Percentiles rank a stretch among this genome's conserved stretches.
These are phyloP conservation scores for Coptotermes formosanus DNA, from an alignment of 1,140 invertebrate species.

Conservation along the genomic window DNA sequence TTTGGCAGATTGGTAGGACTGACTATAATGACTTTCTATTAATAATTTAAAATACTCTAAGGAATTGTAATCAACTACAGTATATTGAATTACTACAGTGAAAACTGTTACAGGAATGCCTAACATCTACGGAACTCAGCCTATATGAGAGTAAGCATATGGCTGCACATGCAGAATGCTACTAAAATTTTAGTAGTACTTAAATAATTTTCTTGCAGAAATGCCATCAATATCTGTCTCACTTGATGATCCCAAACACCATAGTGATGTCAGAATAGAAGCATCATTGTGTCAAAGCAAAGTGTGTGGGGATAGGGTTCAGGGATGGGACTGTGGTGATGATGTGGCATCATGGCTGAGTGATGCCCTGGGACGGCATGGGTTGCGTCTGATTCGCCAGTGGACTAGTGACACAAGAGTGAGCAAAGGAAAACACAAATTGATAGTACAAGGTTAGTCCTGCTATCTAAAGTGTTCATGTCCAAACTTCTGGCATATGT, in stretches of 20 bases:
- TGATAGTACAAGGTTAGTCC: constrained; percentile 34
- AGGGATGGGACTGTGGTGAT: constrained; percentile 80
- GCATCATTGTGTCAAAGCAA: constrained; percentile 65
- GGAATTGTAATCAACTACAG: no score
- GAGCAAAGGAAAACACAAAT: constrained; percentile 39
- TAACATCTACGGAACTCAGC: no score
- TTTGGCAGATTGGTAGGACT: no score
- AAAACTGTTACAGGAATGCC: no score
- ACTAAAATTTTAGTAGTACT: no score
- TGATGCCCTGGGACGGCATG: constrained; percentile 60
- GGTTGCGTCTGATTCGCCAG: constrained; percentile 69
- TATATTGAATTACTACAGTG: no score
- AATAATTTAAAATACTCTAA: no score
- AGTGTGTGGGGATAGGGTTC: constrained; percentile 80
- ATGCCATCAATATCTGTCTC: constrained; percentile 47
- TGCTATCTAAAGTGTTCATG: no score
- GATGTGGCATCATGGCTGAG: constrained; percentile 75
- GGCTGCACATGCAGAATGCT: no score
- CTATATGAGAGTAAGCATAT: no score
- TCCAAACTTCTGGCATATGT: no score
- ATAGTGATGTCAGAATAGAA: constrained; percentile 34
- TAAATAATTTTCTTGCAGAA: constrained; percentile 47
- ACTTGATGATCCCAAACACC: constrained; percentile 13
- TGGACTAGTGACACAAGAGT: constrained; percentile 43
- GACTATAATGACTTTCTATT: no score